Percentiles rank a stretch among this genome's conserved stretches.
Evolutionary conservation across 2,888 invertebrate species (phyloP).

Genomic region (Dinocampus coccinellae): DNA sequence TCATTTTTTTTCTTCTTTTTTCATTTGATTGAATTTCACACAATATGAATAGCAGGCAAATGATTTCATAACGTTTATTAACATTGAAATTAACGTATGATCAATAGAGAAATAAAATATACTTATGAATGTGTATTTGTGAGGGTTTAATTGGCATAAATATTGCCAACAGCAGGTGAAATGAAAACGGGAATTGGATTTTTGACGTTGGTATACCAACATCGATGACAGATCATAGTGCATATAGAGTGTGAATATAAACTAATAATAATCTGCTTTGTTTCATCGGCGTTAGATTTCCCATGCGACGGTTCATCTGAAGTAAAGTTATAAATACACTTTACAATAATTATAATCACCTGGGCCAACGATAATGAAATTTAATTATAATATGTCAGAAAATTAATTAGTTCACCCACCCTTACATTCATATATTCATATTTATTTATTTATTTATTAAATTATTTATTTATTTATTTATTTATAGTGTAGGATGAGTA

Average conservation of each 20-base stretch:
- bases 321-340: slow-evolving; percentile 52
- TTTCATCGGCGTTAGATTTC: slow-evolving; percentile 51
- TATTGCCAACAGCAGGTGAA: not conserved
- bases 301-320: slow-evolving; percentile 55
- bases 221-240: not conserved
- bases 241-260: slow-evolving; percentile 42
- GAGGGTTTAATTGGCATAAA: not conserved
- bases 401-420: not conserved
- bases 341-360: slow-evolving; percentile 56
- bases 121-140: not conserved
- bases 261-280: slow-evolving; percentile 49
- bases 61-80: not conserved
- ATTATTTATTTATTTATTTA: not conserved
- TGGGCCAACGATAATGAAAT: not conserved
- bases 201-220: slow-evolving; percentile 10
- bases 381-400: not conserved
- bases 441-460: not conserved
- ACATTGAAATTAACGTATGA: not conserved
- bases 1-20: no score
- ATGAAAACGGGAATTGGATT: not conserved
- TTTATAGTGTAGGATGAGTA: not conserved
- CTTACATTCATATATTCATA: not conserved
- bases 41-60: not conserved
- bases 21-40: not conserved
- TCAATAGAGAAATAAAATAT: not conserved